Evolutionary conservation across 2,888 invertebrate species (phyloP).

Genomic region (Macrosiphum euphorbiae): DNA sequence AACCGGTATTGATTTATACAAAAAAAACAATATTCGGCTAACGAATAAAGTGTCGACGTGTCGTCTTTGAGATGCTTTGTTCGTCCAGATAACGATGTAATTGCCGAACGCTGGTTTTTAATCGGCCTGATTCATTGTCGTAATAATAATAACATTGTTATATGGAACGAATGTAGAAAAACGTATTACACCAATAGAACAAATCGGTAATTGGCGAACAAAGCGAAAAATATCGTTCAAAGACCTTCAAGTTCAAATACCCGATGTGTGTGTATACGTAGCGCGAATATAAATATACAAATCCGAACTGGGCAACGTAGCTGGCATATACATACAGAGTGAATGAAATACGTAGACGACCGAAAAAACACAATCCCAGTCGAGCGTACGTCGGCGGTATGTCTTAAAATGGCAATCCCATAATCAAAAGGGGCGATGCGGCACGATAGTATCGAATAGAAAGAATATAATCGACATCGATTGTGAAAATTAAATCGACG

Average conservation of each 20-base stretch:
- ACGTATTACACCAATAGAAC: conserved; percentile 44
- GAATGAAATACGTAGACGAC: conserved; percentile 31
- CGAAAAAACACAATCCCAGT: conserved; percentile 38
- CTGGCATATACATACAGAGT: conserved; percentile 34
- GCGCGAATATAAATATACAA: conserved; percentile 38
- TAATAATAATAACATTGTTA: conserved; percentile 33
- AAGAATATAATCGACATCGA: conserved; percentile 41
- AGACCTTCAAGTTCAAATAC: conserved; percentile 63
- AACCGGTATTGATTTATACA: background rate
- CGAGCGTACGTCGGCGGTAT: conserved; percentile 42
- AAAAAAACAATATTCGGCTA: background rate
- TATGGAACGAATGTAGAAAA: conserved; percentile 54
- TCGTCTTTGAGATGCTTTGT: conserved; percentile 32
- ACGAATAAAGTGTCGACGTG: background rate
- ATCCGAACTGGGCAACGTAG: background rate
- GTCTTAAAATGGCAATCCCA: conserved; percentile 64
- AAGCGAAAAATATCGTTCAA: conserved; percentile 59
- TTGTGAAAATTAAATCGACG: conserved; percentile 23
- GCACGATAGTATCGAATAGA: conserved; percentile 46
- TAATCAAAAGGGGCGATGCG: conserved; percentile 18
- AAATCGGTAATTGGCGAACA: conserved; percentile 59
- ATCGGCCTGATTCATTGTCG: conserved; percentile 14
- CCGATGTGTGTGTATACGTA: conserved; percentile 17
- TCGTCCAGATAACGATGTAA: conserved; percentile 24
- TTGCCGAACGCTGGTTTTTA: conserved; percentile 33